These are phyloP conservation scores for Tachysurus vachellii DNA, from an alignment of 2,113 vertebrate genomes.

Conservation along the genomic window DNA sequence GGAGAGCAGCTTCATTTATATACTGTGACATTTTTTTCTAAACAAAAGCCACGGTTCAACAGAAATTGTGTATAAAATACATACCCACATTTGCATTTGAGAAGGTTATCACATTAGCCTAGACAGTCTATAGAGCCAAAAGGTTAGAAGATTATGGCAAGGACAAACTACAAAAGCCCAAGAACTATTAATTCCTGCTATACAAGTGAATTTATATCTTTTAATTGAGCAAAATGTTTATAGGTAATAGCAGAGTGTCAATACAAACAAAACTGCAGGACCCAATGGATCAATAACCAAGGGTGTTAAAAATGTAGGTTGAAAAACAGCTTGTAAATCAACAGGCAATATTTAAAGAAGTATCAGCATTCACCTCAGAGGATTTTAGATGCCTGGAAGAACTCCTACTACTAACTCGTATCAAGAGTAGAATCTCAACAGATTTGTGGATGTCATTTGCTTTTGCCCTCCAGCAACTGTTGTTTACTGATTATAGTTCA, in stretches of 20 bases:
- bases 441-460: neutral
- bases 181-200: too few species aligned
- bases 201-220: neutral
- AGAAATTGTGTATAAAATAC: neutral
- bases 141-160: neutral
- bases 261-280: neutral
- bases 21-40: neutral
- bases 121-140: neutral
- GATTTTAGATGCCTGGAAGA: neutral
- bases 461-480: neutral
- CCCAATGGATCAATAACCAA: neutral
- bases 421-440: neutral
- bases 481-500: neutral
- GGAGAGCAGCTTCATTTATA: neutral
- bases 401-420: neutral
- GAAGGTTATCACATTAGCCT: neutral
- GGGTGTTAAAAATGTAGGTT: neutral
- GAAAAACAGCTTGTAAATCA: neutral
- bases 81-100: neutral
- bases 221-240: neutral
- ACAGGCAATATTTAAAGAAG: neutral
- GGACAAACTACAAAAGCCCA: neutral
- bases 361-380: neutral
- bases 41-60: neutral
- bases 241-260: neutral